A percentile compares a stretch with the other conserved stretches of the same genome.
These are phyloP conservation scores for human (Homo sapiens) DNA, from an alignment of 2,113 vertebrate species.

Conservation along the genomic window GRCh38 chr7:112081501-112082000, in stretches of 20 bases:
- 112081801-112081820: neutral
- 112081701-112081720: neutral
- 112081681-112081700: neutral
- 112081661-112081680: neutral
- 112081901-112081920: neutral
- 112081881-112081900: rapidly evolving
- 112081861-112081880: neutral
- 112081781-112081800: neutral
- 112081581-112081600: neutral
- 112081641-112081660: neutral
- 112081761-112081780: neutral
- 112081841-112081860: neutral
- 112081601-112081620: neutral
- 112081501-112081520: neutral
- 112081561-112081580: neutral
- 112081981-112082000: neutral
- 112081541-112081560: neutral
- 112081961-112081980: neutral
- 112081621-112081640: neutral
- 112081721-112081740: neutral
- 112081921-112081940: rapidly evolving
- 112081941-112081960: neutral
- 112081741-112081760: neutral
- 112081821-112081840: neutral
- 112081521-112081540: neutral